Evolutionary conservation across 2,888 invertebrate genomes (phyloP).

Genomic region (Villa cingulata): DNA sequence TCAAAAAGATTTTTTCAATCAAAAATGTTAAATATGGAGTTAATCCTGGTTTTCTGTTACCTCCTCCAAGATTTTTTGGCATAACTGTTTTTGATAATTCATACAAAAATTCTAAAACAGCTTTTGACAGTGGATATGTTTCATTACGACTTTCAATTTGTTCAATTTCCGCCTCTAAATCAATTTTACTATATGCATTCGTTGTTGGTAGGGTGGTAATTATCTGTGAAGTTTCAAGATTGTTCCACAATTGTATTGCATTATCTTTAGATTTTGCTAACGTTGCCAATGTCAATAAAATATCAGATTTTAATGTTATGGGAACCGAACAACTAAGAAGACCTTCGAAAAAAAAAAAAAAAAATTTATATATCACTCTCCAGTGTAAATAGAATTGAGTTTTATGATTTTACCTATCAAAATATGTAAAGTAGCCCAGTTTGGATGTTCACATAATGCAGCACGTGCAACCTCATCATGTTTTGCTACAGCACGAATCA

Average conservation of each 20-base stretch:
- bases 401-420: conserved; percentile 60
- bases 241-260: conserved; percentile 73
- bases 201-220: conserved; percentile 53
- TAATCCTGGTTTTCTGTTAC: conserved; percentile 67
- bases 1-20: conserved; percentile 62
- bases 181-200: conserved; percentile 40
- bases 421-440: conserved; percentile 71
- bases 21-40: conserved; percentile 81
- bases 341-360: conserved; percentile 36
- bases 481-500: conserved; percentile 64
- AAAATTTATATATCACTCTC: neutral
- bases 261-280: conserved; percentile 65
- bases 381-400: no score
- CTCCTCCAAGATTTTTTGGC: conserved; percentile 66
- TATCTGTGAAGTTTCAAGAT: conserved; percentile 68
- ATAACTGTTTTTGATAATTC: conserved; percentile 57
- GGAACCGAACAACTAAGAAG: conserved; percentile 79
- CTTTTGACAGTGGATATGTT: conserved; percentile 75
- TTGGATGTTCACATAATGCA: conserved; percentile 74
- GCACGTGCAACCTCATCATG: conserved; percentile 68
- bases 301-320: conserved; percentile 67
- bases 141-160: conserved; percentile 86
- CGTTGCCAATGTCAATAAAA: conserved; percentile 64
- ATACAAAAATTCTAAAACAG: conserved; percentile 62
- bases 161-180: conserved; percentile 71